Base-by-base conservation (phyloP, 1,140 invertebrate genomes). In the Heliconius himera region DNA sequence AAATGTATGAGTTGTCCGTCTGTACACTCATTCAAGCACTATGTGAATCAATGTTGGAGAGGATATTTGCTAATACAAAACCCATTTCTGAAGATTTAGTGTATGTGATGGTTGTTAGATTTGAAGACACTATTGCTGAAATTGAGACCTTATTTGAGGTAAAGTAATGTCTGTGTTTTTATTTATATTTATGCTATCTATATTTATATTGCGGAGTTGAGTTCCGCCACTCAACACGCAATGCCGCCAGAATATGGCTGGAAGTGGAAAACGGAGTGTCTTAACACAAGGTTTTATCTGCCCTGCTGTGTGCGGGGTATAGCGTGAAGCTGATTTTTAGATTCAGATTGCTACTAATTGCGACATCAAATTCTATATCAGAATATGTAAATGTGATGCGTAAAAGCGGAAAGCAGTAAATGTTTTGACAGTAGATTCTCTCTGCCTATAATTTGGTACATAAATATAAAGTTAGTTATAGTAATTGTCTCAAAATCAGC, bases 1-100 rank as follows among this genome's bases (percentile, higher is more conserved):
- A 85, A 8, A 94, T 94, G 89, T 95, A 94, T 74, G 88, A 94
- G 36, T 85, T 90, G 73, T 88, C 90, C 4, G 80, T 95, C 33
- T 91, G 89, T 54, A 88, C 91, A 0, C 81, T 95, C 8, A 80
- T 90, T 0, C 86, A 90, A 41, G 83, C 85, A 0, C 49, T 94
- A 20, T 91, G 91, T 66, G 89, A 93, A 71, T 81, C 86, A 0
- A 85, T 93, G 77, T 26, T 93, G 60, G 80, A 85, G 13, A 83
- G 88, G 76, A 77, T 93, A 20, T 86, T 93, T 74, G 83, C 81
- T 0, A 83, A 91, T 66, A 82, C 77, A 11, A 84, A 85, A 13
- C 85, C 88, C 8, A 87, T 93, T 11, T 77, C 78, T 60, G 92
- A 92, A 79, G 88, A 93, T 3, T 38, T 93, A 9, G 86, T 92